phyloP scores from a whole-genome alignment of 2,888 invertebrate genomes.

The Drosophila silvestris region DNA sequence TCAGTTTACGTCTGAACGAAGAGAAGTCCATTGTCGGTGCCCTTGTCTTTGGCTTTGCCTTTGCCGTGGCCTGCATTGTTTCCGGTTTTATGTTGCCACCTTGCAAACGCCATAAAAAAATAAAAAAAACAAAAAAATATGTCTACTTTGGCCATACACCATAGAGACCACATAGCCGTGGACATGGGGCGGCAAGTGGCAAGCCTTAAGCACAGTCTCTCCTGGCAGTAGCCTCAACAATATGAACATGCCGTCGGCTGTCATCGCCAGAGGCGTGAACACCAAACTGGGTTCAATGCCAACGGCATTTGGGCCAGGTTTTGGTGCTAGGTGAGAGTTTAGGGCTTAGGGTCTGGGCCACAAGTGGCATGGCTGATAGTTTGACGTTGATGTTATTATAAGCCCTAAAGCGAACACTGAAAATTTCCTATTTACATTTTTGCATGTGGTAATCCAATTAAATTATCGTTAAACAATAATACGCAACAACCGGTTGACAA shows the following conservation, averaged over 20 bases:
- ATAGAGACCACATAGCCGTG: conserved; percentile 14
- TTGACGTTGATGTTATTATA: conserved; percentile 29
- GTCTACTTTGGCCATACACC: conserved; percentile 34
- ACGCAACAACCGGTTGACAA: neutral
- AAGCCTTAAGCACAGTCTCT: conserved; percentile 38
- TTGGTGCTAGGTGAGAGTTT: neutral
- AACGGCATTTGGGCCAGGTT: conserved; percentile 3
- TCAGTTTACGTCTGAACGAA: conserved; percentile 59
- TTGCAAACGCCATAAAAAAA: conserved; percentile 62
- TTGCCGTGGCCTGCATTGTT: conserved; percentile 30
- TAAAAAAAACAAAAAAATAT: conserved; percentile 66
- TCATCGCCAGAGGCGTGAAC: conserved; percentile 25
- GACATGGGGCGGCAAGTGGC: conserved; percentile 33
- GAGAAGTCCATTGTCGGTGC: neutral
- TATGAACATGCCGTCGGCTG: conserved; percentile 35
- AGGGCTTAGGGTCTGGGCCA: conserved; percentile 3
- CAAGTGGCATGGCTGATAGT: conserved; percentile 42
- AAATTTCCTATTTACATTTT: conserved; percentile 26
- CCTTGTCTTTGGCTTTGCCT: neutral
- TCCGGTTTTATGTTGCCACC: conserved; percentile 69
- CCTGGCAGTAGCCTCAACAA: conserved; percentile 21
- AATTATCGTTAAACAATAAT: conserved; percentile 29
- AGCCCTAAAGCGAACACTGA: conserved; percentile 20
- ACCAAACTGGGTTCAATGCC: conserved; percentile 6
- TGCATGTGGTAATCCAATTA: conserved; percentile 35